Evolutionary conservation across 2,888 invertebrate genomes (phyloP).

Genomic region (Drosophila subsilvestris): DNA sequence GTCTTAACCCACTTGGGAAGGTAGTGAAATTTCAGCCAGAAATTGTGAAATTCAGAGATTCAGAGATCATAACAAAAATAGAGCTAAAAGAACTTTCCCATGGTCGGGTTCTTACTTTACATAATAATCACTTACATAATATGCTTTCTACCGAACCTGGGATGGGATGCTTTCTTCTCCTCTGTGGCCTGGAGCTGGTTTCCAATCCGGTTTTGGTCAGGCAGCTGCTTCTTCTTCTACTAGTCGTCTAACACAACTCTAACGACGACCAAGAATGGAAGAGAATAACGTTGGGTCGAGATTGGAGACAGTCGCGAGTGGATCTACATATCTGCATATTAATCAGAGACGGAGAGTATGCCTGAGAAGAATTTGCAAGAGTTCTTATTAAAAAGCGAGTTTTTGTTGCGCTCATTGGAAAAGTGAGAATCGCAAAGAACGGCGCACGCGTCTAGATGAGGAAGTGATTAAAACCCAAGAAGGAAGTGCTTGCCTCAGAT

Average conservation of each 20-base stretch:
- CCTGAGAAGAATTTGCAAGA: slow-evolving; percentile 71
- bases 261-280: slow-evolving; percentile 58
- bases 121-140: slow-evolving; percentile 72
- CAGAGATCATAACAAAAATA: slow-evolving; percentile 13
- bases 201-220: slow-evolving; percentile 45
- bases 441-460: slow-evolving; percentile 77
- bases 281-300: slow-evolving; percentile 10
- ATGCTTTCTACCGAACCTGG: slow-evolving; percentile 70
- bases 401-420: slow-evolving; percentile 57
- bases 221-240: slow-evolving; percentile 22
- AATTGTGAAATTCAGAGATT: slow-evolving; percentile 66
- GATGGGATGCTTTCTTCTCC: slow-evolving; percentile 73
- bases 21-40: slow-evolving; percentile 45
- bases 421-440: slow-evolving; percentile 79
- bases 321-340: slow-evolving; percentile 69
- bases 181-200: slow-evolving; percentile 54
- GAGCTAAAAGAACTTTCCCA: slow-evolving; percentile 66
- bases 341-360: slow-evolving; percentile 60
- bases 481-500: slow-evolving; percentile 71
- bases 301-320: slow-evolving; percentile 21
- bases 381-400: slow-evolving; percentile 79
- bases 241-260: slow-evolving; percentile 70
- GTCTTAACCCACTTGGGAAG: slow-evolving; percentile 54
- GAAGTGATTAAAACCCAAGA: slow-evolving; percentile 75
- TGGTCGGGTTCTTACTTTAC: slow-evolving; percentile 56